Conservation (phyloP, 2,888 invertebrate species). For the Patella pellucida region DNA sequence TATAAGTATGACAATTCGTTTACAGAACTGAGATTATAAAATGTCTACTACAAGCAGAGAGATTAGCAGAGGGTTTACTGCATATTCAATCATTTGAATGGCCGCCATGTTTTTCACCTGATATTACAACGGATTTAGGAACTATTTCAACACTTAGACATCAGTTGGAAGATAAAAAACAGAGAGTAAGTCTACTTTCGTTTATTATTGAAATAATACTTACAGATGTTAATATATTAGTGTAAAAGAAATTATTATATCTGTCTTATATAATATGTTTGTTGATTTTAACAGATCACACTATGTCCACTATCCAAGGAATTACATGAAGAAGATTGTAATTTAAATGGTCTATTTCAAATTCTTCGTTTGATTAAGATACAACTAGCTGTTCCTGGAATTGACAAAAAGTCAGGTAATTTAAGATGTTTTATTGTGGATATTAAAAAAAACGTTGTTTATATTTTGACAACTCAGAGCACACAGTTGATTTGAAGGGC, state of each 20-base stretch:
- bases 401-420: constrained; percentile 50
- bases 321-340: constrained; percentile 52
- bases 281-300: constrained; percentile 43
- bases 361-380: constrained; percentile 49
- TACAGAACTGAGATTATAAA: constrained; percentile 52
- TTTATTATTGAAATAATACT: not conserved
- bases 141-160: constrained; percentile 47
- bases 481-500: too few species aligned
- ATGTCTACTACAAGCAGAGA: constrained; percentile 48
- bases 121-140: constrained; percentile 45
- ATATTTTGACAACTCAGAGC: too few species aligned
- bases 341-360: constrained; percentile 51
- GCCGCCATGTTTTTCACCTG: constrained; percentile 59
- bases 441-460: too few species aligned
- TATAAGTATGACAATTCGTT: not conserved
- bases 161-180: constrained; percentile 55
- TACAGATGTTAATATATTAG: not conserved
- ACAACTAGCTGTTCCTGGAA: constrained; percentile 48
- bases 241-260: not conserved
- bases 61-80: constrained; percentile 55
- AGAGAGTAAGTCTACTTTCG: constrained; percentile 38
- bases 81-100: constrained; percentile 63
- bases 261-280: constrained; percentile 4
- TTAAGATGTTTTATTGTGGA: not conserved
- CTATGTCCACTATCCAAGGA: constrained; percentile 52